A percentile compares a stretch with the other conserved stretches of the same genome.
These are phyloP conservation scores for Acestrorhynchus altus DNA, from an alignment of 2,797 vertebrate genomes.

Conservation along the genomic window DNA sequence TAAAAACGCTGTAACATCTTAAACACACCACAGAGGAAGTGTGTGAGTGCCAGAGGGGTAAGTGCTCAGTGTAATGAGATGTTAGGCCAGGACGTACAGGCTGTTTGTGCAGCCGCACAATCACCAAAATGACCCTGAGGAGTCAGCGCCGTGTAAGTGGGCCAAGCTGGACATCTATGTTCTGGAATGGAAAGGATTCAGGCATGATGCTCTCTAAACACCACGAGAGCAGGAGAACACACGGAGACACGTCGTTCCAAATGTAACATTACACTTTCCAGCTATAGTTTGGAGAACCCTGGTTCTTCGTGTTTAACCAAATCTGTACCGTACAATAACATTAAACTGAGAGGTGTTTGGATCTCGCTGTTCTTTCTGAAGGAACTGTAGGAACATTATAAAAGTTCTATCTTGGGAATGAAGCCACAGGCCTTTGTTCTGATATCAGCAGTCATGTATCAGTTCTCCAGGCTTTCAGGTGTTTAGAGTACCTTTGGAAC, in stretches of 20 bases:
- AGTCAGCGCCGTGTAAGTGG: constrained; percentile 35
- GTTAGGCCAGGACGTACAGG: constrained; percentile 45
- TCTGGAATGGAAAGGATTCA: constrained; percentile 25
- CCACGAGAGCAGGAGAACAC: not conserved
- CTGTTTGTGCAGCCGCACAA: constrained; percentile 43
- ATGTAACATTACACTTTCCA: not conserved
- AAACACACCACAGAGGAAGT: constrained; percentile 44
- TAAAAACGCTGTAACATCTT: constrained; percentile 50
- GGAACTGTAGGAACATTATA: not conserved
- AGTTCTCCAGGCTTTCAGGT: not conserved
- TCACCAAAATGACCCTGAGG: constrained; percentile 54
- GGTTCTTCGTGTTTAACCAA: too few relatives aligned
- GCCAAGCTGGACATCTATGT: constrained; percentile 38
- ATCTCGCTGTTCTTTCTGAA: not conserved
- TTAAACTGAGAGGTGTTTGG: too few relatives aligned
- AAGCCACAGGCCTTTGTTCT: not conserved
- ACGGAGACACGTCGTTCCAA: not conserved
- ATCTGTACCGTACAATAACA: too few relatives aligned
- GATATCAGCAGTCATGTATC: not conserved
- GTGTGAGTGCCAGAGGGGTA: constrained; percentile 30
- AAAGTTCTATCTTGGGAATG: not conserved
- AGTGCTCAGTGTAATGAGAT: constrained; percentile 58
- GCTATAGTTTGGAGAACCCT: not conserved
- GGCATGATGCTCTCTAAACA: constrained; percentile 16
- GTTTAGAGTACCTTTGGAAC: not conserved